A percentile compares a stretch with the other conserved stretches of the same genome.
These are phyloP conservation scores for Pteronotus mesoamericanus DNA, from an alignment of 2,797 vertebrate genomes.

Conservation along the genomic window DNA sequence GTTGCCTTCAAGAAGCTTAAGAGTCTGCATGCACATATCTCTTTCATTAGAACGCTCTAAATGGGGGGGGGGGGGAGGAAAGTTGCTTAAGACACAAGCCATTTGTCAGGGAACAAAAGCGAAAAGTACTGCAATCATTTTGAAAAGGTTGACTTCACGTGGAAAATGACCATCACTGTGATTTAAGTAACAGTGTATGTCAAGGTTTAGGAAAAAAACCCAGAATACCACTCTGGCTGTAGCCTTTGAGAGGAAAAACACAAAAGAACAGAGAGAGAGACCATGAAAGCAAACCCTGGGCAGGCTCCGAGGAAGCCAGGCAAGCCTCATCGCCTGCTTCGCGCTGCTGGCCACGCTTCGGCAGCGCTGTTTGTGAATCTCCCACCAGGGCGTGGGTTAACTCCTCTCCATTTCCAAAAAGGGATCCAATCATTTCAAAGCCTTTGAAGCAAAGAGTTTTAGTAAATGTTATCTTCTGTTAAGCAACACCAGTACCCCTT, in stretches of 20 bases:
- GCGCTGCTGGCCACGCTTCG: not conserved
- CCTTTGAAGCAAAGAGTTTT: slow-evolving; percentile 31
- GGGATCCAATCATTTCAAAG: not conserved
- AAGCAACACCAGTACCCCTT: not conserved
- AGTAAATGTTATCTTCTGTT: slow-evolving; percentile 18
- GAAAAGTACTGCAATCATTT: slow-evolving; percentile 34
- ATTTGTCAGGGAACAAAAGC: slow-evolving; percentile 57
- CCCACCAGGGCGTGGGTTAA: not conserved
- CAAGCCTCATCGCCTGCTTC: not conserved
- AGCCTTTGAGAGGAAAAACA: slow-evolving; percentile 6
- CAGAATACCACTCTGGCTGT: not conserved
- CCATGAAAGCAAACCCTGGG: not conserved
- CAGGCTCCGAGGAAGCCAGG: slow-evolving; percentile 37
- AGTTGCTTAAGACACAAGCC: slow-evolving; percentile 57
- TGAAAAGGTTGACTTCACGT: slow-evolving; percentile 34
- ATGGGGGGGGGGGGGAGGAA: not conserved
- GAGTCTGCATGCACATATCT: not conserved
- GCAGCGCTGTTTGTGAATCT: not conserved
- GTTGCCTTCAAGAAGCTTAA: not conserved
- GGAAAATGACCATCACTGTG: not conserved
- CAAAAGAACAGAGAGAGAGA: not conserved
- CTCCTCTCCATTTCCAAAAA: slow-evolving; percentile 31
- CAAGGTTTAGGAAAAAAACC: slow-evolving; percentile 50
- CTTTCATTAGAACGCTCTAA: slow-evolving; percentile 21
- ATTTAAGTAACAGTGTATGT: slow-evolving; percentile 43